phyloP scores from a whole-genome alignment of 2,888 invertebrate genomes.

The Hydropsyche betteni region DNA sequence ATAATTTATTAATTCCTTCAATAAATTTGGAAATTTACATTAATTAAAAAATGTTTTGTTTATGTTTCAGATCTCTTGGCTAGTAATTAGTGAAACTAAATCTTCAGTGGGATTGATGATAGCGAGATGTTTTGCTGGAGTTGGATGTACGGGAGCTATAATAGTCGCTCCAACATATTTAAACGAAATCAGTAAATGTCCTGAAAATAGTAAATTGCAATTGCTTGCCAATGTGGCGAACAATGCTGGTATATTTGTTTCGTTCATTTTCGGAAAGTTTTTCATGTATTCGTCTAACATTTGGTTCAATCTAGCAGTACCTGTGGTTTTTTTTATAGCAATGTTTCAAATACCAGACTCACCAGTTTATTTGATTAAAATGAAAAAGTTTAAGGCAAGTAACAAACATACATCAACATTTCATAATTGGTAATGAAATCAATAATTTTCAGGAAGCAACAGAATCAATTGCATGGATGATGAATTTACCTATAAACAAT shows the following conservation, averaged over 20 bases:
- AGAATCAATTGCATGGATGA: constrained; percentile 43
- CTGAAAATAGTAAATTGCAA: constrained; percentile 66
- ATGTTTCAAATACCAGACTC: constrained; percentile 70
- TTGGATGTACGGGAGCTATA: constrained; percentile 43
- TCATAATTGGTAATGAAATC: not conserved
- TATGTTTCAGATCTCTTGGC: constrained; percentile 45
- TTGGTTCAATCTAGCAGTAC: constrained; percentile 62
- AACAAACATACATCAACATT: constrained; percentile 1
- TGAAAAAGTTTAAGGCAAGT: constrained; percentile 61
- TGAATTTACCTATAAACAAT: constrained; percentile 34
- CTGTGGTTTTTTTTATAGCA: constrained; percentile 61
- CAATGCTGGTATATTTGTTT: constrained; percentile 64
- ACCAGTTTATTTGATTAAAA: constrained; percentile 65
- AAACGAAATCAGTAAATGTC: constrained; percentile 68
- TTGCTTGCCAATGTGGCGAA: constrained; percentile 65
- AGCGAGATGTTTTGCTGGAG: constrained; percentile 42
- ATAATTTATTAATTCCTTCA: too few relatives aligned
- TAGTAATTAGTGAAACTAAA: constrained; percentile 32
- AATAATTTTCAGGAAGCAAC: constrained; percentile 40
- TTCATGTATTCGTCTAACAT: constrained; percentile 64
- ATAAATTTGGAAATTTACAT: too few relatives aligned
- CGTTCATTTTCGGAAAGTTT: constrained; percentile 64
- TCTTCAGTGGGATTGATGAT: constrained; percentile 25
- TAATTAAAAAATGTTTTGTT: too few relatives aligned
- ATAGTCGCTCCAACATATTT: constrained; percentile 60